Percentiles rank a stretch among this genome's conserved stretches.
phyloP scores from a whole-genome alignment of 2,888 invertebrate genomes.

The Papilio protenor region DNA sequence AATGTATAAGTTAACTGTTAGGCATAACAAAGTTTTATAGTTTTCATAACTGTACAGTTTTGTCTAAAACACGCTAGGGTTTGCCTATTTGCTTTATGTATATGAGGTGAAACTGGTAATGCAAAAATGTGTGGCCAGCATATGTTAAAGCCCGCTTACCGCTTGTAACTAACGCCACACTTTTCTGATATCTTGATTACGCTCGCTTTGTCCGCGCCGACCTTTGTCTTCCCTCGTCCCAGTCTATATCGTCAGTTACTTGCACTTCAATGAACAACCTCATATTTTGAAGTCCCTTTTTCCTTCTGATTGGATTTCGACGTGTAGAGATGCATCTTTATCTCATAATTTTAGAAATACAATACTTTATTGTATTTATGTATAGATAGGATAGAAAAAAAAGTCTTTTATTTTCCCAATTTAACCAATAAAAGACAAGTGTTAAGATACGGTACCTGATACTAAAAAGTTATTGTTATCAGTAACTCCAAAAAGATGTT shows the following conservation, averaged over 20 bases:
- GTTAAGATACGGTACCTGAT: neutral
- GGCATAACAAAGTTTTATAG: no score
- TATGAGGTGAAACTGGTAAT: neutral
- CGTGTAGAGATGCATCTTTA: slow-evolving; percentile 34
- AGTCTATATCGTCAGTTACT: slow-evolving; percentile 60
- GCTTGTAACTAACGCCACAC: slow-evolving; percentile 46
- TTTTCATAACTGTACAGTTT: neutral
- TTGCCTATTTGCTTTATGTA: neutral
- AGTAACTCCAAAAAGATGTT: neutral
- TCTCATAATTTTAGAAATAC: slow-evolving; percentile 13
- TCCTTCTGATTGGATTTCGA: slow-evolving; percentile 51
- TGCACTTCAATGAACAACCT: slow-evolving; percentile 65
- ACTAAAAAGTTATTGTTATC: neutral
- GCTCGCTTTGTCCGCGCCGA: slow-evolving; percentile 67
- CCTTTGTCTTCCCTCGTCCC: slow-evolving; percentile 74
- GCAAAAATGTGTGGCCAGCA: neutral
- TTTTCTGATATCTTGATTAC: slow-evolving; percentile 70
- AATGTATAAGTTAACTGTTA: no score
- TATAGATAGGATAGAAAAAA: neutral
- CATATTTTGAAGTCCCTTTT: slow-evolving; percentile 56
- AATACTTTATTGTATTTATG: slow-evolving; percentile 3
- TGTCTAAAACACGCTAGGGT: neutral
- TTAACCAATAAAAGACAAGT: neutral
- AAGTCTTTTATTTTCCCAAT: neutral
- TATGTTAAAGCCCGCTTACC: slow-evolving; percentile 43